Evolutionary conservation across 2,888 invertebrate species (phyloP).

Genomic region (Drosophila prostipennis): DNA sequence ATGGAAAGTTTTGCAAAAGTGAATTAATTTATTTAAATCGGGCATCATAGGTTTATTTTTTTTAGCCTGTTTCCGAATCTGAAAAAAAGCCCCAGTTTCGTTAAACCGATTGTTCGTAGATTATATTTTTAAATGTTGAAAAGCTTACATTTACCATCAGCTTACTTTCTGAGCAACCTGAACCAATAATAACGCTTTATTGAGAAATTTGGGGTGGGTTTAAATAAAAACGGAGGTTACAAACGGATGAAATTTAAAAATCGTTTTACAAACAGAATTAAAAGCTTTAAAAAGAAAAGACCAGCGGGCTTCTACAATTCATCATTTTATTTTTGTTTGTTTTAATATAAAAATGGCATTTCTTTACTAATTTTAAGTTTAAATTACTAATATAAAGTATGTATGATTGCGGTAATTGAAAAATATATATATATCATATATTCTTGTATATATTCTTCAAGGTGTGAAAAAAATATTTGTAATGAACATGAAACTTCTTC

Average conservation of each 20-base stretch:
- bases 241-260: background rate
- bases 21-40: background rate
- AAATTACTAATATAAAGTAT: constrained; percentile 79
- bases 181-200: constrained; percentile 5
- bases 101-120: background rate
- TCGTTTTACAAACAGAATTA: constrained; percentile 9
- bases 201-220: background rate
- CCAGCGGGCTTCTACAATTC: constrained; percentile 38
- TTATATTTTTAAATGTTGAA: background rate
- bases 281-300: constrained; percentile 19
- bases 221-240: background rate
- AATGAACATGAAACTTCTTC: constrained; percentile 73
- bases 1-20: background rate
- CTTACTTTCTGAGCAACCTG: background rate
- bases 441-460: constrained; percentile 61
- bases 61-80: background rate
- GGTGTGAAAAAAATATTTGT: constrained; percentile 67
- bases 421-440: constrained; percentile 65
- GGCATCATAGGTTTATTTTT: background rate
- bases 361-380: constrained; percentile 81
- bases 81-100: too few relatives aligned
- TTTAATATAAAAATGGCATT: constrained; percentile 82
- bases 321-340: constrained; percentile 53
- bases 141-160: constrained; percentile 2
- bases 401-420: constrained; percentile 57